A percentile compares a stretch with the other conserved stretches of the same genome.
These are phyloP conservation scores for Pristionchus maxplancki DNA, from an alignment of 2,888 invertebrate genomes.

Conservation along the genomic window DNA sequence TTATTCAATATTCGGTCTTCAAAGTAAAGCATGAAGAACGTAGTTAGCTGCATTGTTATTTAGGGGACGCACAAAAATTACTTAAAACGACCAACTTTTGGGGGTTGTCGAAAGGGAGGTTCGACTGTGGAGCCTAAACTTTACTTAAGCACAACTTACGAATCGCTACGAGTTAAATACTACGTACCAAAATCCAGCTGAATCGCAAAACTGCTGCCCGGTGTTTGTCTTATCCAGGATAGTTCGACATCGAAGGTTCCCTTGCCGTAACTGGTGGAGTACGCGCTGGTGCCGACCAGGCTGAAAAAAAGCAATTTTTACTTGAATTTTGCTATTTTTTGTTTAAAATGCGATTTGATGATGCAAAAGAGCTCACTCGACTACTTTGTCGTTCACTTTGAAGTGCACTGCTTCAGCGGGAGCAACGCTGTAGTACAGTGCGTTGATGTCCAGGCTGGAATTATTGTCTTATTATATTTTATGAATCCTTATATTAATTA, in stretches of 20 bases:
- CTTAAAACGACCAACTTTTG: too few relatives aligned
- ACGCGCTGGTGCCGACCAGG: neutral
- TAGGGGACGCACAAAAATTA: too few relatives aligned
- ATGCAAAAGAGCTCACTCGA: neutral
- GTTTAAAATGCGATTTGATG: neutral
- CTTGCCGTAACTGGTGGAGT: neutral
- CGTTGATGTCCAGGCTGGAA: neutral
- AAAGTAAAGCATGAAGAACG: too few relatives aligned
- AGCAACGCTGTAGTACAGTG: neutral
- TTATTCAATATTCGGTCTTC: too few relatives aligned
- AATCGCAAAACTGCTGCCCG: neutral
- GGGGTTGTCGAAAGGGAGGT: too few relatives aligned
- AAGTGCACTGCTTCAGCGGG: neutral
- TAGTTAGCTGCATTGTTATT: too few relatives aligned
- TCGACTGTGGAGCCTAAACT: too few relatives aligned
- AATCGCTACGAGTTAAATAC: too few relatives aligned
- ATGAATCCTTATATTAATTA: neutral
- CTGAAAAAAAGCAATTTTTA: neutral
- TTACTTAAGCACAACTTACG: too few relatives aligned
- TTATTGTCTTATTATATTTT: neutral
- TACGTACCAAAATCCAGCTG: neutral
- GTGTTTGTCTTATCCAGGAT: neutral
- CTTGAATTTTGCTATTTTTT: neutral
- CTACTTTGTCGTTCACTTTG: neutral
- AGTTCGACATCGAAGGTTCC: neutral